These are phyloP conservation scores for Myiozetetes cayanensis DNA, from an alignment of 2,113 vertebrate species.

Conservation along the genomic window DNA sequence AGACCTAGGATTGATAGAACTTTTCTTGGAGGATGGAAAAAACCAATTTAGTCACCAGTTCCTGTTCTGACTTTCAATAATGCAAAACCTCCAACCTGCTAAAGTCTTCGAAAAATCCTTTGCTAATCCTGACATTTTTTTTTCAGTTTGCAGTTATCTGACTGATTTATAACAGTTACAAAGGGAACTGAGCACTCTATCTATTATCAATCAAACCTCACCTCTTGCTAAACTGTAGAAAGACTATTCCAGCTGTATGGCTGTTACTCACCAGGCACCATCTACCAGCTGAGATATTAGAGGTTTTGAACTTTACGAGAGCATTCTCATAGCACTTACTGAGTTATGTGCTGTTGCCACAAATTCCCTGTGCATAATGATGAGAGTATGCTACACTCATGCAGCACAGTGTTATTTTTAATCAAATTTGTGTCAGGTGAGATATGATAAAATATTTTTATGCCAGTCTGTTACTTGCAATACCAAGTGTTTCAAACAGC, in stretches of 20 bases:
- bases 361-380: not conserved
- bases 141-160: not conserved
- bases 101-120: not conserved
- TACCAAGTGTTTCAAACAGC: not conserved
- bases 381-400: not conserved
- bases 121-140: not conserved
- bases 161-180: slow-evolving; percentile 22
- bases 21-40: not conserved
- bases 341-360: not conserved
- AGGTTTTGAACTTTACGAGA: slow-evolving; percentile 19
- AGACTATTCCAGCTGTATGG: not conserved
- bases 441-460: not conserved
- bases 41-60: not conserved
- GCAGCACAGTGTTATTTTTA: not conserved
- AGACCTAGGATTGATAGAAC: rapidly evolving
- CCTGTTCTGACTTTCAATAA: not conserved
- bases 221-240: not conserved
- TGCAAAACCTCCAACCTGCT: not conserved
- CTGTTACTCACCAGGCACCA: not conserved
- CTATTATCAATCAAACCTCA: slow-evolving; percentile 16
- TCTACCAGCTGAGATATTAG: not conserved
- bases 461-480: not conserved
- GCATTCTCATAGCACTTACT: not conserved
- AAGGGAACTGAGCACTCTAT: not conserved
- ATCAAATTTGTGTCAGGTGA: not conserved